A percentile compares a stretch with the other conserved stretches of the same genome.
Evolutionary conservation across 2,113 vertebrate genomes (phyloP).

Genomic region (Engraulis encrasicolus): DNA sequence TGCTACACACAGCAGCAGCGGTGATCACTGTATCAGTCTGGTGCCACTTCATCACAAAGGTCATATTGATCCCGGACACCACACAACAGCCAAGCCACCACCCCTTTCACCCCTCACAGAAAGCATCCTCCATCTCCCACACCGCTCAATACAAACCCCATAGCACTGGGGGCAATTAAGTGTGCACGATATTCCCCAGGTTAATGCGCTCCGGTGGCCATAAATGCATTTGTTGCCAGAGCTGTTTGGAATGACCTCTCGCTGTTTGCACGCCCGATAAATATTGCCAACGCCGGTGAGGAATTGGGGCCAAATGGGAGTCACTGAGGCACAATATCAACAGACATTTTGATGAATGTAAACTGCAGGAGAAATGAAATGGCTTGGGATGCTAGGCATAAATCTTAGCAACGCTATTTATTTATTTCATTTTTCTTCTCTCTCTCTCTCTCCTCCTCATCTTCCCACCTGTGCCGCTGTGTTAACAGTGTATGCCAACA

Average conservation of each 20-base stretch:
- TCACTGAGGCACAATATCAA: conserved; percentile 35
- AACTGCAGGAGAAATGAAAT: conserved; percentile 46
- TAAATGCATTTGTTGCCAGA: conserved; percentile 1
- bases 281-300: conserved; percentile 55
- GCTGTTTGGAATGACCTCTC: conserved; percentile 29
- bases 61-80: neutral
- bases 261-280: conserved; percentile 55
- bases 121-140: neutral
- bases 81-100: neutral
- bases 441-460: neutral
- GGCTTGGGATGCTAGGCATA: conserved; percentile 39
- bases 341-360: conserved; percentile 57
- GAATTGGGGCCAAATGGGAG: conserved; percentile 49
- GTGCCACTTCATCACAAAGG: conserved; percentile 8
- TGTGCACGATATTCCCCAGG: neutral
- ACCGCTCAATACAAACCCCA: neutral
- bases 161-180: neutral
- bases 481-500: conserved; percentile 26
- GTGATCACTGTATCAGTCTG: neutral
- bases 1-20: neutral
- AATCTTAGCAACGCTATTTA: conserved; percentile 53
- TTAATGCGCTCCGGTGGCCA: too few species aligned
- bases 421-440: conserved; percentile 43
- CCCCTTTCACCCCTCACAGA: neutral
- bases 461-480: too few species aligned